Evolutionary conservation across 2,113 vertebrate species (phyloP).

Genomic region (Procapra przewalskii): DNA sequence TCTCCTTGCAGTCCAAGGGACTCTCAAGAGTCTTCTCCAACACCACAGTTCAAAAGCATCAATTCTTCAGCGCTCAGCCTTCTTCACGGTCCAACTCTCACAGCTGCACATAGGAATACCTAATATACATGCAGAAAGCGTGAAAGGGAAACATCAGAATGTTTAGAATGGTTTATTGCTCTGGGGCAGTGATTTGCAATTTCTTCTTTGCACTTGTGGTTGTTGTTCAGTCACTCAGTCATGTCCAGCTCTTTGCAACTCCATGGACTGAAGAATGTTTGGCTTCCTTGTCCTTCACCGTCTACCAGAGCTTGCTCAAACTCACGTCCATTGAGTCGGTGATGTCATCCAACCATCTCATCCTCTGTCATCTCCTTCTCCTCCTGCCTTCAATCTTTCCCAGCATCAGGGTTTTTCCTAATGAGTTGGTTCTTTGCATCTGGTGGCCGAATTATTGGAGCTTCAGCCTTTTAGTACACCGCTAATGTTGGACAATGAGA

Average conservation of each 20-base stretch:
- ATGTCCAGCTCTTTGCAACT: not conserved
- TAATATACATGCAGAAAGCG: not conserved
- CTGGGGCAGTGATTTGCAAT: not conserved
- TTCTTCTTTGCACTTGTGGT: not conserved
- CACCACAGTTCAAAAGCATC: too few species aligned
- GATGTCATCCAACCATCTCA: not conserved
- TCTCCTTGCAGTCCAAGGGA: too few species aligned
- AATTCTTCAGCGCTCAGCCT: accelerated
- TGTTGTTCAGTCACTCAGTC: not conserved
- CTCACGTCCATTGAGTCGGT: not conserved
- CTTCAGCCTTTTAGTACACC: not conserved
- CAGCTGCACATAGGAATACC: not conserved
- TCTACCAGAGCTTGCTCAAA: not conserved
- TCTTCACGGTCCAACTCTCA: too few species aligned
- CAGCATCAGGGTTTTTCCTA: not conserved
- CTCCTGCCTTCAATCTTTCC: not conserved
- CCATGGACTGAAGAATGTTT: not conserved
- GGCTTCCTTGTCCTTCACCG: accelerated
- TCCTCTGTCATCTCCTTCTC: not conserved
- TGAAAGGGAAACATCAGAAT: not conserved
- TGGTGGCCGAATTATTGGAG: not conserved
- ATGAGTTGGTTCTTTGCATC: not conserved
- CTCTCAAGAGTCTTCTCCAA: too few species aligned
- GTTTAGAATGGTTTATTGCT: not conserved
- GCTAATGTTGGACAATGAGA: not conserved